A percentile compares a stretch with the other conserved stretches of the same genome.
Evolutionary conservation across 2,797 vertebrate genomes (phyloP).

Genomic region (Galago senegalensis): DNA sequence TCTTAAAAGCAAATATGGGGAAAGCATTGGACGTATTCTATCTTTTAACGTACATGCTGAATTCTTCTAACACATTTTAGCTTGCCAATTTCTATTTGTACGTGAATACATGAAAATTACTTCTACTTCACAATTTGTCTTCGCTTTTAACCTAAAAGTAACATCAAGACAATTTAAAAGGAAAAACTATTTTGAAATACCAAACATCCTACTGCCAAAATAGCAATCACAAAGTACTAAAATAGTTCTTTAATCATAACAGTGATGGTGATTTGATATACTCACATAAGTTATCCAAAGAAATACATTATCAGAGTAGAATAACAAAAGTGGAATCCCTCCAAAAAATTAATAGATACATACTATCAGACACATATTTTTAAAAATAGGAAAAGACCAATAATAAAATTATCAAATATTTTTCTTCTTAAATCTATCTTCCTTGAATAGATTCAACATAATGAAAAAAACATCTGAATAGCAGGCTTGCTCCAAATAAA

Average conservation of each 20-base stretch:
- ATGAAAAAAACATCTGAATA: not conserved
- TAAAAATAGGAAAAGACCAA: constrained; percentile 14
- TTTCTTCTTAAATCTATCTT: not conserved
- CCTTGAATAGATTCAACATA: not conserved
- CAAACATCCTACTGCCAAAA: not conserved
- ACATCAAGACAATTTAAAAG: not conserved
- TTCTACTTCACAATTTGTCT: not conserved
- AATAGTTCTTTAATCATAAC: not conserved
- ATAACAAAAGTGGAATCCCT: not conserved
- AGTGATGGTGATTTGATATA: not conserved
- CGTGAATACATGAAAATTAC: not conserved
- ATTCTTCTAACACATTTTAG: not conserved
- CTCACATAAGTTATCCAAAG: not conserved
- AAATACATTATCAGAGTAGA: constrained; percentile 1
- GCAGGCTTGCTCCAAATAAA: not conserved
- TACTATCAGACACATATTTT: not conserved
- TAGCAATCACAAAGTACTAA: not conserved
- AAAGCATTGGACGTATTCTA: not conserved
- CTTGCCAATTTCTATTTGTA: not conserved
- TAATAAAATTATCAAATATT: constrained; percentile 20
- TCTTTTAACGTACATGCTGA: not conserved
- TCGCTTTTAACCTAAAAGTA: not conserved
- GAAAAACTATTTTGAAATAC: not conserved
- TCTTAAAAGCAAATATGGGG: not conserved
- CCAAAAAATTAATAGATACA: not conserved